phyloP scores from a whole-genome alignment of 2,113 vertebrate species.

The Glareola pratincola region DNA sequence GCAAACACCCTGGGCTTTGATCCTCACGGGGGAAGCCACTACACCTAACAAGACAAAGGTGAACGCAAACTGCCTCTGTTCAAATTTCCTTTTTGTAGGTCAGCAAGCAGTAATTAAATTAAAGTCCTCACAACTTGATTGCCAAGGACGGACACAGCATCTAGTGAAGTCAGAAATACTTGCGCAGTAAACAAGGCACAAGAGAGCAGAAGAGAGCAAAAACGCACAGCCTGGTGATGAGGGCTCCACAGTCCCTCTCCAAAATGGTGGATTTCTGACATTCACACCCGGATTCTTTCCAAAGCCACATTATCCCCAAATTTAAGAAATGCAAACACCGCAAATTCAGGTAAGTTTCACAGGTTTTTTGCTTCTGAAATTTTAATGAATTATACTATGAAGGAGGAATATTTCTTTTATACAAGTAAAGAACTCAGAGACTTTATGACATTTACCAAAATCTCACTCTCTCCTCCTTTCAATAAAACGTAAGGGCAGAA shows the following conservation, averaged over 20 bases:
- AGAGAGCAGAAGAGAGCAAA: background rate
- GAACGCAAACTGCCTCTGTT: background rate
- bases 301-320: background rate
- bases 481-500: background rate
- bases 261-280: background rate
- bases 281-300: background rate
- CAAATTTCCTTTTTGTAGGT: background rate
- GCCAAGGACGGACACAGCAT: background rate
- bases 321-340: background rate
- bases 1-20: background rate
- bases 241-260: background rate
- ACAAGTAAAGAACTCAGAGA: background rate
- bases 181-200: background rate
- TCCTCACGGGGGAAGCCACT: background rate
- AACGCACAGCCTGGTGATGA: fast-evolving
- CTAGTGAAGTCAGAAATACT: background rate
- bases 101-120: background rate
- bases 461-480: background rate
- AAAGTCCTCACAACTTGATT: background rate
- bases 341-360: background rate
- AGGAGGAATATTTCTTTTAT: background rate
- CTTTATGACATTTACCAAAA: slow-evolving; percentile 34
- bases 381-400: background rate
- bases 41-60: background rate
- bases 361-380: background rate